These are phyloP conservation scores for Phycodurus eques DNA, from an alignment of 2,113 vertebrate genomes.

Conservation along the genomic window DNA sequence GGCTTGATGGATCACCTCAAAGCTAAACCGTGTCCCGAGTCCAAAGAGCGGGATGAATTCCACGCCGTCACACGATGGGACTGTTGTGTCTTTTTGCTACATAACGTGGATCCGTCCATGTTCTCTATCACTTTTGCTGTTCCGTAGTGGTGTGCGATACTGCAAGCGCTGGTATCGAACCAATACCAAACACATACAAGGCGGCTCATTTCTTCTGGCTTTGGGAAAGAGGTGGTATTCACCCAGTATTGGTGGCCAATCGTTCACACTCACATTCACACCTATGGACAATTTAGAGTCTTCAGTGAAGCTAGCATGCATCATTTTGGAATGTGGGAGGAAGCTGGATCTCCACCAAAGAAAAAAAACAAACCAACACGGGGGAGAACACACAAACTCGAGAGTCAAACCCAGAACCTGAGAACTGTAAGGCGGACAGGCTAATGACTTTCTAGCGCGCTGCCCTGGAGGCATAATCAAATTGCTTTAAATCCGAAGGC, in stretches of 20 bases:
- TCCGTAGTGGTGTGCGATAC: not conserved
- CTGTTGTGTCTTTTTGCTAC: not conserved
- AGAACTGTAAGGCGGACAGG: not conserved
- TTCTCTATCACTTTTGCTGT: not conserved
- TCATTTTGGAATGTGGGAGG: too few relatives aligned
- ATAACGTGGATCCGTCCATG: not conserved
- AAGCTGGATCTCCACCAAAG: not conserved
- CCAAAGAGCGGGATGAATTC: slow-evolving; percentile 78
- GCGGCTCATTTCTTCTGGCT: not conserved
- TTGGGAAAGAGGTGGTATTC: too few relatives aligned
- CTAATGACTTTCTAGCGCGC: not conserved
- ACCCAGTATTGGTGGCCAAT: not conserved
- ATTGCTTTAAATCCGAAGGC: not conserved
- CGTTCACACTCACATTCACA: too few relatives aligned
- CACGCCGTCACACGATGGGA: slow-evolving; percentile 3
- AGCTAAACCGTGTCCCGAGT: slow-evolving; percentile 84
- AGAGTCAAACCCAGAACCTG: not conserved
- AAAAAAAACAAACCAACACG: not conserved
- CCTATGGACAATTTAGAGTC: too few relatives aligned
- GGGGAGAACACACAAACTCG: not conserved
- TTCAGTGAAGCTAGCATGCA: too few relatives aligned
- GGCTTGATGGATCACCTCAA: slow-evolving; percentile 83
- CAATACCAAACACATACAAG: not conserved
- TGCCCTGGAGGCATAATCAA: not conserved
- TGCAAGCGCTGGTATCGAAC: not conserved